Conservation (phyloP, 2,888 invertebrate species). For the Drosophila macrospina region DNA sequence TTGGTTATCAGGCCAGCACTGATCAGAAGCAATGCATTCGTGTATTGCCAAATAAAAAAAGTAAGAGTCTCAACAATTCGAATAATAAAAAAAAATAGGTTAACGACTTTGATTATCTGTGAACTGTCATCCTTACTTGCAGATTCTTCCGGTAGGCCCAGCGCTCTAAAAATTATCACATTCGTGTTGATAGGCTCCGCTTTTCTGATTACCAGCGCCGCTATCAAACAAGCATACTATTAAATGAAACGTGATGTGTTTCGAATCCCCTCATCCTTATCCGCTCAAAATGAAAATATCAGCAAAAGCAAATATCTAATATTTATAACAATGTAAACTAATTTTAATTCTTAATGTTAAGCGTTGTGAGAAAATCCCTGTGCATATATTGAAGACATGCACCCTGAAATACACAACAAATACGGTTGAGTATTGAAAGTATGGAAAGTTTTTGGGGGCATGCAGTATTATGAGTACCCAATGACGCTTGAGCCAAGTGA, state of each 20-base stretch:
- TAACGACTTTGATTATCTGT: background rate
- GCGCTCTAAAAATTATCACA: conserved; percentile 85
- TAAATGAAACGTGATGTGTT: no score
- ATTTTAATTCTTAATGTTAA: conserved; percentile 37
- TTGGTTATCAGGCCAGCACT: conserved; percentile 74
- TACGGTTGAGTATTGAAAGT: conserved; percentile 29
- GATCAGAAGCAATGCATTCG: conserved; percentile 80
- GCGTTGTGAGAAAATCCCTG: conserved; percentile 58
- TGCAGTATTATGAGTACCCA: conserved; percentile 61
- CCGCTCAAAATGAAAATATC: background rate
- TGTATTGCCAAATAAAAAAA: conserved; percentile 83
- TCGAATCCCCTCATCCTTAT: background rate
- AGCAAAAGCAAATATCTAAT: conserved; percentile 14
- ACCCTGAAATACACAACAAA: conserved; percentile 17
- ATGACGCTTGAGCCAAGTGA: conserved; percentile 25
- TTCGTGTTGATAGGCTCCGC: conserved; percentile 84
- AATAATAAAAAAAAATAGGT: background rate
- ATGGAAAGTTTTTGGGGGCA: conserved; percentile 22
- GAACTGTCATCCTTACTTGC: conserved; percentile 22
- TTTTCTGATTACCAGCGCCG: conserved; percentile 85
- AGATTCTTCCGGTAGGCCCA: conserved; percentile 86
- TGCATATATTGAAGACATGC: conserved; percentile 41
- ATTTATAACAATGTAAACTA: conserved; percentile 18
- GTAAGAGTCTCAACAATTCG: conserved; percentile 45
- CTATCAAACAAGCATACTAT: conserved; percentile 84